A percentile compares a stretch with the other conserved stretches of the same genome.
phyloP scores from a whole-genome alignment of 2,888 invertebrate genomes.

The Idaea dimidiata region DNA sequence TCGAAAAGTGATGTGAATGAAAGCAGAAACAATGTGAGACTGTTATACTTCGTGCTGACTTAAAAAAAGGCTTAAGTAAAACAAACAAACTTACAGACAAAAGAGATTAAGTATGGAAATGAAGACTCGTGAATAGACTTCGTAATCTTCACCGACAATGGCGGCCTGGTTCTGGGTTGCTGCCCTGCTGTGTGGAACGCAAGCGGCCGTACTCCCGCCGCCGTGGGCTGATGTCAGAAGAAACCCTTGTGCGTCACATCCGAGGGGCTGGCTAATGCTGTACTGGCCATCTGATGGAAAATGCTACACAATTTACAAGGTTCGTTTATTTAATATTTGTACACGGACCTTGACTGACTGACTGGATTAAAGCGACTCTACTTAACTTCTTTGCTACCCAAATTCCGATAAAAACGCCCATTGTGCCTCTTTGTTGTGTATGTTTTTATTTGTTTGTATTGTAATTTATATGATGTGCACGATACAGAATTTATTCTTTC shows the following conservation, averaged over 20 bases:
- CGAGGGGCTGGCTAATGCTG: conserved; percentile 91
- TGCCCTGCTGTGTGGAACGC: conserved; percentile 66
- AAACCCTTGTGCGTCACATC: conserved; percentile 90
- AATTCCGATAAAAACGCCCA: no score
- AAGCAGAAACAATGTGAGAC: not conserved
- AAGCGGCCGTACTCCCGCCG: conserved; percentile 87
- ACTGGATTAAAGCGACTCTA: no score
- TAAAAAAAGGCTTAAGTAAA: not conserved
- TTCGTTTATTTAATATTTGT: conserved; percentile 34
- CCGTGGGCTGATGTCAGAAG: conserved; percentile 91
- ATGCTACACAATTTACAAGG: conserved; percentile 93
- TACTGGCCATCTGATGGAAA: conserved; percentile 92
- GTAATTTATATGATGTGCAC: no score
- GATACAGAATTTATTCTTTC: no score
- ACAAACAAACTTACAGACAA: not conserved
- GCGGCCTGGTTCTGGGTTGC: conserved; percentile 65
- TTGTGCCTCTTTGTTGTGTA: no score
- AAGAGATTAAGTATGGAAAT: conserved; percentile 1
- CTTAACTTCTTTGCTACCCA: no score
- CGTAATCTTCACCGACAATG: conserved; percentile 37
- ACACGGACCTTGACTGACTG: no score
- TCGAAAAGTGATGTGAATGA: not conserved
- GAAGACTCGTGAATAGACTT: conserved; percentile 20
- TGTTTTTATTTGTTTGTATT: no score
- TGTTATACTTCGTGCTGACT: not conserved